phyloP scores from a whole-genome alignment of 2,797 vertebrate genomes.

The Notoglanidium macrostoma region DNA sequence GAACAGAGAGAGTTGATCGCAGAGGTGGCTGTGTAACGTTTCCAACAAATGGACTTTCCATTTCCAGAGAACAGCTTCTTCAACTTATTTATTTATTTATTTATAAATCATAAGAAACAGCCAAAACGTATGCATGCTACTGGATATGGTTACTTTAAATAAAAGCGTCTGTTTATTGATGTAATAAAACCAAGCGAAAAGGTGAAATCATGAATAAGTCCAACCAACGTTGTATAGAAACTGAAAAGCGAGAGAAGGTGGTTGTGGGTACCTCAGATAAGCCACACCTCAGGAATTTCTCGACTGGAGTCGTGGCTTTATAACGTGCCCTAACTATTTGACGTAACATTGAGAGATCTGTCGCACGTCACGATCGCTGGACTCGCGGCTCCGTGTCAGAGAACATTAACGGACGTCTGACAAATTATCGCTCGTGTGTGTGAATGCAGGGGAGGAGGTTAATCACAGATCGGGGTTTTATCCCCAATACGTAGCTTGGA shows the following conservation, averaged over 20 bases:
- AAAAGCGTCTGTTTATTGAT: neutral
- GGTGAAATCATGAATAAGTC: neutral
- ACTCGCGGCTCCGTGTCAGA: neutral
- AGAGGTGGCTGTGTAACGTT: neutral
- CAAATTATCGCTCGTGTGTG: neutral
- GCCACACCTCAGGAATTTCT: neutral
- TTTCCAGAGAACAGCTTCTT: neutral
- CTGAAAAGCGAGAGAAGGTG: neutral
- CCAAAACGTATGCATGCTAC: neutral
- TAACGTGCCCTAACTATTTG: neutral
- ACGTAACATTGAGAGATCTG: neutral
- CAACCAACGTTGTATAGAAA: neutral
- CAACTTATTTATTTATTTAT: neutral
- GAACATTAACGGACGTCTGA: conserved; percentile 5
- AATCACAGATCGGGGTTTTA: conserved; percentile 18
- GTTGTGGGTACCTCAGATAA: neutral
- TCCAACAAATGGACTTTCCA: neutral
- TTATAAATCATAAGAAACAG: neutral
- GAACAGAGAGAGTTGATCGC: neutral
- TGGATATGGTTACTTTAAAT: neutral
- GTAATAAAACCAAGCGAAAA: neutral
- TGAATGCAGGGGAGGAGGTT: conserved; percentile 7
- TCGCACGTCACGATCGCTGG: neutral
- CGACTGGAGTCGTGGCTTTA: neutral
- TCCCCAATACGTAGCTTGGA: conserved; percentile 13